Evolutionary conservation across 2,113 vertebrate species (phyloP).

Genomic region (Oreochromis niloticus): DNA sequence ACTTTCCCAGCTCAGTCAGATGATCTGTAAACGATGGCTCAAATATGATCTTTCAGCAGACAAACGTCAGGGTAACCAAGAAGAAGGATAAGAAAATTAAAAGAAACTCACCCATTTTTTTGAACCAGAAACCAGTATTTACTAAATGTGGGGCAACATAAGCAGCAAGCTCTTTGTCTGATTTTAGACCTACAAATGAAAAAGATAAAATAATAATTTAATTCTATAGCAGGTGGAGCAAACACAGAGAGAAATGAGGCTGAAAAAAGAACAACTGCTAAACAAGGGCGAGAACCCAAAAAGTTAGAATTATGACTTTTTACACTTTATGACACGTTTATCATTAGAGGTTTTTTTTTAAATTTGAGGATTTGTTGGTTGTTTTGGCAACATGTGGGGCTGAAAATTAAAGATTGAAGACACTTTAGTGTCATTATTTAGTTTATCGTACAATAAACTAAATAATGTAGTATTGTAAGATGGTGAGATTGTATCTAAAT

Average conservation of each 20-base stretch:
- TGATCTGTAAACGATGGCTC: conserved; percentile 68
- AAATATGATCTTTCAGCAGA: background rate
- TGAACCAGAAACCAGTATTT: conserved; percentile 88
- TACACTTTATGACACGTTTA: background rate
- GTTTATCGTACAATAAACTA: background rate
- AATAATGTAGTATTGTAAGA: background rate
- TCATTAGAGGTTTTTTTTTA: too few species aligned
- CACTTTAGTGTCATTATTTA: background rate
- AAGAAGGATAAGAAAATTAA: background rate
- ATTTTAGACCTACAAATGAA: conserved; percentile 66
- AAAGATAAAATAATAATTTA: background rate
- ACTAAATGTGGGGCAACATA: conserved; percentile 75
- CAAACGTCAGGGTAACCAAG: background rate
- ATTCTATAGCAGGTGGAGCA: background rate
- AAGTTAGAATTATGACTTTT: background rate
- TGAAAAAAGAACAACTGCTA: background rate
- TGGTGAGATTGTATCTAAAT: background rate
- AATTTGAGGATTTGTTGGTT: background rate
- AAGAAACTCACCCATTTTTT: conserved; percentile 81
- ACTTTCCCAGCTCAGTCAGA: conserved; percentile 78
- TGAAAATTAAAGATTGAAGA: background rate
- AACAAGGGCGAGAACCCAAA: background rate
- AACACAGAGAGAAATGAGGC: background rate
- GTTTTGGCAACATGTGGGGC: background rate
- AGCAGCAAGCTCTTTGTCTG: conserved; percentile 72